Evolutionary conservation across 35 echinoderm and acorn worm genomes (phyloP).

Genomic region (Lytechinus pictus): DNA sequence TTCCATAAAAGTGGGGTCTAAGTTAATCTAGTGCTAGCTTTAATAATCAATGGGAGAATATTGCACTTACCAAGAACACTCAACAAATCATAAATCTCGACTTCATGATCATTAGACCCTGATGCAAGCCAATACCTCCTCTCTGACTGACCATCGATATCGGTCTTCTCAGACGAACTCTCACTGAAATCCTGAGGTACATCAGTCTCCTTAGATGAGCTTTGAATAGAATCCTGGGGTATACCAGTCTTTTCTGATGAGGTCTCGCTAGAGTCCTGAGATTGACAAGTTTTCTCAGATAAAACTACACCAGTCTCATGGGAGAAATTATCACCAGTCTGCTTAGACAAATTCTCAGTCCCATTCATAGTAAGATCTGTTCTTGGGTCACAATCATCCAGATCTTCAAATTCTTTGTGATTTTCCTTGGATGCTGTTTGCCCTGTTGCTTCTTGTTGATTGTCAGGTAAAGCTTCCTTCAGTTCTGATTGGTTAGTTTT

Average conservation of each 20-base stretch:
- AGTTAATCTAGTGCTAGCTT: too few species aligned
- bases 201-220: too few species aligned
- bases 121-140: conserved; percentile 81
- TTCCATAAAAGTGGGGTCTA: too few species aligned
- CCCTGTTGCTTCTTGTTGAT: background rate
- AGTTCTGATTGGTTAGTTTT: conserved; percentile 45
- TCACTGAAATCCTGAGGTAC: too few species aligned
- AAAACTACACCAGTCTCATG: background rate
- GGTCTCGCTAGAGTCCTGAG: background rate
- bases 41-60: too few species aligned
- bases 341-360: background rate
- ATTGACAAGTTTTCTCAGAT: background rate
- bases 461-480: background rate
- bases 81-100: conserved; percentile 83
- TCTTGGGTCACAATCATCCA: background rate
- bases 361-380: background rate
- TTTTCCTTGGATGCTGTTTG: background rate
- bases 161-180: background rate
- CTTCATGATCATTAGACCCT: conserved; percentile 85
- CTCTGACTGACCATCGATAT: background rate
- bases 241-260: background rate
- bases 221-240: too few species aligned
- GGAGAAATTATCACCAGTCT: background rate
- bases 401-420: background rate
- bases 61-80: conserved; percentile 65